These are phyloP conservation scores for Monomorium pharaonis DNA, from an alignment of 1,140 invertebrate genomes.

Conservation along the genomic window DNA sequence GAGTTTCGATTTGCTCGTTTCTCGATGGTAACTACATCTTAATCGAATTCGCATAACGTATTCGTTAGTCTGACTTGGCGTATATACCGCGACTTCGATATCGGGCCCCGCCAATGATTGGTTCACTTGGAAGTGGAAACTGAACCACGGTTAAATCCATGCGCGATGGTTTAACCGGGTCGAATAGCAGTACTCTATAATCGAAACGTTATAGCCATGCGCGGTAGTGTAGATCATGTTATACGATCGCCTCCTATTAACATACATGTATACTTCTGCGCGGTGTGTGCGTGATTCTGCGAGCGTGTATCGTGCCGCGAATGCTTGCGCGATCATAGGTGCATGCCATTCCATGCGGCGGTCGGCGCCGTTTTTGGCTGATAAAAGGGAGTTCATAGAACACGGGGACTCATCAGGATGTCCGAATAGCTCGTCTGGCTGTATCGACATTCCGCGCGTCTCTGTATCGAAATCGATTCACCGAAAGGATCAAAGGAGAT, in stretches of 20 bases:
- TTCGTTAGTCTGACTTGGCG: slow-evolving; percentile 56
- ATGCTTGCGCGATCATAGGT: slow-evolving; percentile 50
- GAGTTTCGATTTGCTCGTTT: slow-evolving; percentile 50
- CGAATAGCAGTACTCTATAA: slow-evolving; percentile 69
- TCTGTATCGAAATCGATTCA: slow-evolving; percentile 51
- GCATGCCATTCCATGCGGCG: slow-evolving; percentile 60
- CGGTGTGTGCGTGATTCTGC: neutral
- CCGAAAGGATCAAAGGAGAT: slow-evolving; percentile 64
- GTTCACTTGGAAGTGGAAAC: slow-evolving; percentile 63
- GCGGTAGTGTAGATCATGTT: slow-evolving; percentile 65
- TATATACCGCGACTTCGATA: slow-evolving; percentile 59
- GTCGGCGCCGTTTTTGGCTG: slow-evolving; percentile 34
- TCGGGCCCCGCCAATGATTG: slow-evolving; percentile 61
- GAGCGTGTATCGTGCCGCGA: slow-evolving; percentile 47
- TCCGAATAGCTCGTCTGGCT: slow-evolving; percentile 53
- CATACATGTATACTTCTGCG: slow-evolving; percentile 60
- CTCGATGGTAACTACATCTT: slow-evolving; percentile 43
- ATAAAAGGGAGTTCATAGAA: slow-evolving; percentile 66
- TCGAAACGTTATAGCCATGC: slow-evolving; percentile 70
- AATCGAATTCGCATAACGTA: slow-evolving; percentile 61
- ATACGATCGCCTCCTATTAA: slow-evolving; percentile 61
- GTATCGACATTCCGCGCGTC: slow-evolving; percentile 58
- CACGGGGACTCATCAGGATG: slow-evolving; percentile 51
- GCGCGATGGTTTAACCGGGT: slow-evolving; percentile 68
- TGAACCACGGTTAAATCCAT: slow-evolving; percentile 60